Conservation (phyloP, 1,140 invertebrate genomes). For the Aphelenchoides besseyi region DNA sequence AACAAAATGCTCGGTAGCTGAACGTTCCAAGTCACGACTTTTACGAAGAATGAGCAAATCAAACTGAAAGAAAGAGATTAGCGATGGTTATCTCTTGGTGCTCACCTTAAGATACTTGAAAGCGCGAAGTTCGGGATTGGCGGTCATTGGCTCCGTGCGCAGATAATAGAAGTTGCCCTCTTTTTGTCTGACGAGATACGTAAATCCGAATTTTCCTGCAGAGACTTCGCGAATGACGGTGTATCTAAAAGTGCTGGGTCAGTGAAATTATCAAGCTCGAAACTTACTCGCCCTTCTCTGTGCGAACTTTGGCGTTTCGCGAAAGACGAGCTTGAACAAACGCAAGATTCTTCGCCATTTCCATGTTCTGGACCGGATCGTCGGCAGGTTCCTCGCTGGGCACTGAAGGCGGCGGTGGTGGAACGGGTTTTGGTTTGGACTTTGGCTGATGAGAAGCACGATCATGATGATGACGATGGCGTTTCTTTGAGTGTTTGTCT, state of each 20-base stretch:
- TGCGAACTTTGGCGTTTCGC: background rate
- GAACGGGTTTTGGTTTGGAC: background rate
- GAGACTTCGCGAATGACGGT: background rate
- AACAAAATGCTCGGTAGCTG: background rate
- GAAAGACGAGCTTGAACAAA: background rate
- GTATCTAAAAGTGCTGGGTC: background rate
- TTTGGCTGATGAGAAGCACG: no score
- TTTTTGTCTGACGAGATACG: background rate
- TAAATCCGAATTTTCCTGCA: background rate
- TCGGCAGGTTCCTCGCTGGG: background rate
- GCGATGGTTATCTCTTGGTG: background rate
- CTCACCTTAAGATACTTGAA: constrained; percentile 4
- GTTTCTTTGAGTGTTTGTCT: no score
- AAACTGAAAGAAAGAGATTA: background rate
- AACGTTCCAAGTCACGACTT: background rate
- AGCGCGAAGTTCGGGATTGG: background rate
- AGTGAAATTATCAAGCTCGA: background rate
- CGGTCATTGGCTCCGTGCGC: background rate
- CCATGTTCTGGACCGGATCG: background rate
- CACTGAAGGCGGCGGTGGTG: background rate
- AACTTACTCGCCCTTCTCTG: background rate
- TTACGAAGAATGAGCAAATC: background rate
- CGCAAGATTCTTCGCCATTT: background rate
- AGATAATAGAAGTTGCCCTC: background rate
- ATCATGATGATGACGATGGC: no score